Evolutionary conservation across 2,888 invertebrate species (phyloP), one percentile per base, ranked within the genome.

Genomic region (Coleophora deauratella): DNA sequence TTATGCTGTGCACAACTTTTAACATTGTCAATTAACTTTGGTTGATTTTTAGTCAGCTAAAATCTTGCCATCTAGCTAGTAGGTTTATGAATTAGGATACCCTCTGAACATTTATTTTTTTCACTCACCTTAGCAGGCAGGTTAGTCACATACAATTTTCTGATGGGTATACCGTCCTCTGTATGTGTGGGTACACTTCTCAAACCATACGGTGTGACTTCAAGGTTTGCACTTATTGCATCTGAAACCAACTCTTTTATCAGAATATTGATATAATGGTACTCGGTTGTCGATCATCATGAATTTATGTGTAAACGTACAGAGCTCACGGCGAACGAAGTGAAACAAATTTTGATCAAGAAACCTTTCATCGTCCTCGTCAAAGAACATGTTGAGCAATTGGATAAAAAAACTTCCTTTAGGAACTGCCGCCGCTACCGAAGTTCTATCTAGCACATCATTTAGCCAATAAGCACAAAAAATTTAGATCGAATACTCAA

Each of bases 121-220:
- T 21, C 6, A 38, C 69, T 72, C 69, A 88, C 89, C 66, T 87
- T 82, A 44, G 84, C 74, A 45, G 88, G 88, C 55, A 89, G 68
- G 62, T 89, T 88, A 13, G 87, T 78, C 44, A 89, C 76, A 58
- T 88, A 88, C 42, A 89, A 59, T 62, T 88, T 89, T 57, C 88
- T 73, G 51, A 89, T 88, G 12, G 88, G 88, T 59, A 88, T 84
- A 44, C 87, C 87, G 67, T 89, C 87, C 66, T 86, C 82, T 30
- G 87, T 89, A 47, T 84, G 82, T 46, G 84, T 85, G 42, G 85
- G 84, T 48, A 73, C 68, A 61, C 62, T 73, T 57, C 70, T 60
- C 45, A 71, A 46, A 33, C 60, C 62, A 43, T 64, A 72, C 9
- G 63, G 64, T 43, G 66, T 50, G 28, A 60, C 69, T 21, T 21